Conservation (phyloP, 2,113 vertebrate genomes). For the Takifugu bimaculatus region DNA sequence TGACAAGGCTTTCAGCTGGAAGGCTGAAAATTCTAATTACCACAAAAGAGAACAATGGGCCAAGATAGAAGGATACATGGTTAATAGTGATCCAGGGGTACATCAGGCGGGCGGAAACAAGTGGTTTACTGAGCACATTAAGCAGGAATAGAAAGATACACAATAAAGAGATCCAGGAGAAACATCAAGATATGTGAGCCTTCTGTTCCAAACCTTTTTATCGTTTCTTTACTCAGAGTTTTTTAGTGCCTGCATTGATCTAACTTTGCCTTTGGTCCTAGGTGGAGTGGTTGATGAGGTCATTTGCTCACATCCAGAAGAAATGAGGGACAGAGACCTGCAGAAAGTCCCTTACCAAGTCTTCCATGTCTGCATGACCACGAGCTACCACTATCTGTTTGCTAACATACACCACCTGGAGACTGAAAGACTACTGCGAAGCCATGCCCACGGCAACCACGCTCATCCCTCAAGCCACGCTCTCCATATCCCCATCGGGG, state of each 20-base stretch:
- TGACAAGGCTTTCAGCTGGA: slow-evolving; percentile 33
- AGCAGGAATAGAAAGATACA: slow-evolving; percentile 6
- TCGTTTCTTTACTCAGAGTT: background rate
- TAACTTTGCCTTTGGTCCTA: slow-evolving; percentile 40
- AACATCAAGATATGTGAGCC: background rate
- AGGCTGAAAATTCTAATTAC: slow-evolving; percentile 61
- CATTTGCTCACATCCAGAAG: slow-evolving; percentile 80
- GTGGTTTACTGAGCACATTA: slow-evolving; percentile 14
- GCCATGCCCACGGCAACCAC: slow-evolving; percentile 63
- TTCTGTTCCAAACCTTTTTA: background rate
- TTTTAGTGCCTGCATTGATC: background rate
- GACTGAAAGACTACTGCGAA: slow-evolving; percentile 61
- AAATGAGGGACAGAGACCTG: slow-evolving; percentile 83
- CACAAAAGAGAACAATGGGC: slow-evolving; percentile 48
- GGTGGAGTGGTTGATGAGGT: slow-evolving; percentile 86
- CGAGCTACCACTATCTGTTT: slow-evolving; percentile 71
- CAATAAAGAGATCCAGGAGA: background rate
- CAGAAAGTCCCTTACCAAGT: slow-evolving; percentile 90
- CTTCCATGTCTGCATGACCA: slow-evolving; percentile 82
- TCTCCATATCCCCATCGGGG: slow-evolving; percentile 61
- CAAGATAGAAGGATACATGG: slow-evolving; percentile 29
- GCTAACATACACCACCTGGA: slow-evolving; percentile 73
- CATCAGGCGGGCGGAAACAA: slow-evolving; percentile 22
- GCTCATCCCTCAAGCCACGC: slow-evolving; percentile 63
- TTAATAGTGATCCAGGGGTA: slow-evolving; percentile 35